Base-by-base conservation (phyloP, 2,113 vertebrate species). In the Brachyistius frenatus region DNA sequence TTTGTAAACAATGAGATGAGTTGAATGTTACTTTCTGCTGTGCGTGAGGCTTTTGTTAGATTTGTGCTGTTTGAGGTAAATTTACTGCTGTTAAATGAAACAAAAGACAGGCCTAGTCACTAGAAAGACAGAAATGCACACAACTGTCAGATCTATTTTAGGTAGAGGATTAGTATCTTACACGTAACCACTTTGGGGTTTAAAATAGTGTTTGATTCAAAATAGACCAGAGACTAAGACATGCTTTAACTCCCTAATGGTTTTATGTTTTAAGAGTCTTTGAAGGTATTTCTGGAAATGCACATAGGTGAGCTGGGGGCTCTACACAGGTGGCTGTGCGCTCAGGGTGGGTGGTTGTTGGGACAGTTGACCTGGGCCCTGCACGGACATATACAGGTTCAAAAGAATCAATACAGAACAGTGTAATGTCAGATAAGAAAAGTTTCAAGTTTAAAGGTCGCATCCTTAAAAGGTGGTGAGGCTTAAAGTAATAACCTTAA, bases 251-350 rank as follows among this genome's bases (percentile, higher is more conserved):
- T 67, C 73, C 35, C 39, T 93, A 92, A 92, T 90, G 86, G 88
- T 80, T 89, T 92, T 92, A 92, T 23, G 75, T 55, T 77, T 33
- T 92, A 93, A 92, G 90, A 87, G 84, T 80, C 86, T 92, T 92
- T 92, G 35, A 65, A 72, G 65, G 39, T 86, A 81, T 89, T 91
- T 39, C 62, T 73, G 78, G 78, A 72, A 9, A 54, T 11, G 65
- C 15, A 33, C 62, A n/a, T 11, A 72, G 67, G 44, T 66, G 23
- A 57, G 62, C 8, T 71, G 66, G 78, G 57, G 67, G 6, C 49
- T 35, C 39, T 14, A 56, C 3, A 52, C n/a, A 5, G 49, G 13
- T 52, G 16, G 4, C 16, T 61, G 5, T 30, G 15, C 37, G 31
- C 5, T 55, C 1, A 9, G 41, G 41, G 41, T 44, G 41, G 41